Conservation (phyloP, 2,888 invertebrate genomes). For the Amblyteles armatorius region DNA sequence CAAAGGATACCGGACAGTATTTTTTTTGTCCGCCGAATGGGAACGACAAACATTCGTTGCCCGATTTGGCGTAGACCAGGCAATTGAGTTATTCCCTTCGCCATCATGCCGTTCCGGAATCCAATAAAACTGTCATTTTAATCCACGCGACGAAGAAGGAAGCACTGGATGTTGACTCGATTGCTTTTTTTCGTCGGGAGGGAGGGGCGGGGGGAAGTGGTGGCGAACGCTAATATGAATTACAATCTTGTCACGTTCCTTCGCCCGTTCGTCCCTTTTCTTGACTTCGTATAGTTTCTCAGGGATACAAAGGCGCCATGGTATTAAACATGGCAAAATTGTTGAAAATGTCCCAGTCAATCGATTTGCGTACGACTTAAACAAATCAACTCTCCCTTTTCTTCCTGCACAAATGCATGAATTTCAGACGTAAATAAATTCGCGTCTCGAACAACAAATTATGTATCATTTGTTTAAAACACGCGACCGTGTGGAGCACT, state of each 20-base stretch:
- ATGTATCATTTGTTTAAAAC: background rate
- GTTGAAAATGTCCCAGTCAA: no score
- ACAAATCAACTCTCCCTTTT: background rate
- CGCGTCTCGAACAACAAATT: background rate
- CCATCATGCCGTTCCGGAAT: background rate
- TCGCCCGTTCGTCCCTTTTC: background rate
- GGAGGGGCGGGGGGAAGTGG: background rate
- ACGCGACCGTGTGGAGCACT: background rate
- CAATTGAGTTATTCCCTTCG: constrained; percentile 24
- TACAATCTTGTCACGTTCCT: constrained; percentile 59
- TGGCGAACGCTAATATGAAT: constrained; percentile 66
- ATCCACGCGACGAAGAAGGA: constrained; percentile 59
- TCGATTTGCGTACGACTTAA: background rate
- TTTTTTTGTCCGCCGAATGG: background rate
- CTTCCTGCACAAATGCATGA: background rate
- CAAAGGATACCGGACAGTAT: background rate
- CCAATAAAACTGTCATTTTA: constrained; percentile 66
- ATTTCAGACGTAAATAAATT: background rate
- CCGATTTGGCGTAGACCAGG: constrained; percentile 1
- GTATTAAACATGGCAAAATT: no score
- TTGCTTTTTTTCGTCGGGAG: constrained; percentile 65
- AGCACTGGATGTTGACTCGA: constrained; percentile 57
- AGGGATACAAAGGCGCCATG: no score
- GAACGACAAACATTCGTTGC: background rate
- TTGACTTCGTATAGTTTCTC: background rate